A percentile compares a stretch with the other conserved stretches of the same genome.
Evolutionary conservation across 2,797 vertebrate species (phyloP).

Genomic region (Peromyscus melanophrys): DNA sequence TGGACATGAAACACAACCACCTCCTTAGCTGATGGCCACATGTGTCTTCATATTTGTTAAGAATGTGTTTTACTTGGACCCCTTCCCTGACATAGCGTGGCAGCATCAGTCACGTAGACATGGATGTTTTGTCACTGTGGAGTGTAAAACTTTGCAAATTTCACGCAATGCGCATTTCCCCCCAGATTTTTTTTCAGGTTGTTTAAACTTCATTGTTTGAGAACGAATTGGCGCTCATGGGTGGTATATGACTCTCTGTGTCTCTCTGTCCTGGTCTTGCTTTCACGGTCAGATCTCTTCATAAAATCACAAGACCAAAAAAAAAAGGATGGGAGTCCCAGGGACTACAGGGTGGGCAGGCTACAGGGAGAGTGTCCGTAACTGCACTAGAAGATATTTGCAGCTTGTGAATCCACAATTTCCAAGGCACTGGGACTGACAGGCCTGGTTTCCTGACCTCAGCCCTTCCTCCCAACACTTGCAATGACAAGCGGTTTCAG

Average conservation of each 20-base stretch:
- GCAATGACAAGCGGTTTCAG: not conserved
- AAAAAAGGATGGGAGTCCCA: not conserved
- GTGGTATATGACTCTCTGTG: not conserved
- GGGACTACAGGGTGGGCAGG: not conserved
- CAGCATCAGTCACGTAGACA: not conserved
- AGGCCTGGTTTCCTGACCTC: not conserved
- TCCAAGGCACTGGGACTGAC: not conserved
- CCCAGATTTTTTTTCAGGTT: not conserved
- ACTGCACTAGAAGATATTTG: not conserved
- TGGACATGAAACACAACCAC: not conserved
- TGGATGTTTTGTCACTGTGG: not conserved
- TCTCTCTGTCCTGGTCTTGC: not conserved
- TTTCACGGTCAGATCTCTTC: not conserved
- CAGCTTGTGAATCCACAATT: not conserved
- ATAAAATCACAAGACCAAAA: not conserved
- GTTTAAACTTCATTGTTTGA: not conserved
- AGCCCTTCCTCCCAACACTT: not conserved
- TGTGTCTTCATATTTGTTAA: not conserved
- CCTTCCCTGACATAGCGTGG: not conserved
- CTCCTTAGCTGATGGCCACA: not conserved
- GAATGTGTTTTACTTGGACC: not conserved
- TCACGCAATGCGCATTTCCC: accelerated
- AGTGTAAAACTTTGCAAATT: not conserved
- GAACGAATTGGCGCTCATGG: not conserved
- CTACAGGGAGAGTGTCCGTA: accelerated